Percentiles rank a stretch among this genome's conserved stretches.
phyloP scores from a whole-genome alignment of 2,797 vertebrate genomes.

The Sebastes melanostomus region DNA sequence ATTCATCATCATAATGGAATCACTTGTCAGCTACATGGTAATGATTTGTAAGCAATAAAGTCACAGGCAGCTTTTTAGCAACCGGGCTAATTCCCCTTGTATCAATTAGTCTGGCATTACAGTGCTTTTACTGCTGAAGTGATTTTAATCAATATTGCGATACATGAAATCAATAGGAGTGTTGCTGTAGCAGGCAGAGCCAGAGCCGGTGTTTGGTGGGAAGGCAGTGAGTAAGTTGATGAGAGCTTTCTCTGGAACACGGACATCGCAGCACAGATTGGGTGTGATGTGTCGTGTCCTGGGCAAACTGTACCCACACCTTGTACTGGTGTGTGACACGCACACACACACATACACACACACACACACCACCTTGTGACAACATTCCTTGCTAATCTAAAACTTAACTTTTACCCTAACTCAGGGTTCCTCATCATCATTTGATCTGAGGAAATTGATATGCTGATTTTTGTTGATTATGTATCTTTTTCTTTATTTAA shows the following conservation, averaged over 20 bases:
- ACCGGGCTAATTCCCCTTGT: conserved; percentile 35
- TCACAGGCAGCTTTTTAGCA: conserved; percentile 41
- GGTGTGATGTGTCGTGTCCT: conserved; percentile 49
- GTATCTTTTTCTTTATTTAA: not conserved
- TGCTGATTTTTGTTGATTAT: not conserved
- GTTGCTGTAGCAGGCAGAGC: conserved; percentile 16
- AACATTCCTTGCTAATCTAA: not conserved
- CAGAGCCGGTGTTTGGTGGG: not conserved
- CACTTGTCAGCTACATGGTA: conserved; percentile 50
- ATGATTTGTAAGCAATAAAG: conserved; percentile 67
- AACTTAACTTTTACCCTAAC: not conserved
- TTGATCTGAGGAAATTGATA: not conserved
- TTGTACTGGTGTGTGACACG: conserved; percentile 29
- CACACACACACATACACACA: conserved; percentile 8
- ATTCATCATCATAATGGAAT: conserved; percentile 63
- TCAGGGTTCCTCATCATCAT: not conserved
- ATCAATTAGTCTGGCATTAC: conserved; percentile 56
- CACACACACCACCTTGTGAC: conserved; percentile 2
- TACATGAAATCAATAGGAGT: conserved; percentile 49
- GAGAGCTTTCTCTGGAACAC: conserved; percentile 39
- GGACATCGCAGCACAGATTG: conserved; percentile 62
- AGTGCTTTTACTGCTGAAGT: conserved; percentile 16
- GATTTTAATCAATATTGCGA: conserved; percentile 45
- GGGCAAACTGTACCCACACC: conserved; percentile 60
- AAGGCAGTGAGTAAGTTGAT: conserved; percentile 40